These are phyloP conservation scores for Acestrorhynchus altus DNA, from an alignment of 2,797 vertebrate genomes.

Conservation along the genomic window DNA sequence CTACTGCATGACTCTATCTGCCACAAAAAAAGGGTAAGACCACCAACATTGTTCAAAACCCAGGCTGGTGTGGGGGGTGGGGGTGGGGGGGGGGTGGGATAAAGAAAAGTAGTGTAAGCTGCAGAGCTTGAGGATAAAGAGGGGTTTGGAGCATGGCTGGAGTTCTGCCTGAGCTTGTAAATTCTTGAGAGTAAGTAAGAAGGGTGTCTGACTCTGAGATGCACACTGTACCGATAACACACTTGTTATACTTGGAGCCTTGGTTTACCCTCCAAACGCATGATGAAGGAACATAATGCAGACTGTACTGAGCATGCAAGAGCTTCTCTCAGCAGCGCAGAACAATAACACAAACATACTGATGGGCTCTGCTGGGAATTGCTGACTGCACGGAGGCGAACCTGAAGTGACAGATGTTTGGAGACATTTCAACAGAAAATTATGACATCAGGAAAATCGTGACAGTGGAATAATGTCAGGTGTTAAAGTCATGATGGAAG, in stretches of 20 bases:
- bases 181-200: slow-evolving; percentile 23
- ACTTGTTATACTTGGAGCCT: slow-evolving; percentile 2
- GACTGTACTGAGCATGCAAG: neutral
- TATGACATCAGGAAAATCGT: slow-evolving; percentile 10
- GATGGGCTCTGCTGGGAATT: slow-evolving; percentile 12
- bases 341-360: slow-evolving; percentile 18
- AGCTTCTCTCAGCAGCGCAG: neutral
- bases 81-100: slow-evolving; percentile 9
- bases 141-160: slow-evolving; percentile 21
- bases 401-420: slow-evolving; percentile 19
- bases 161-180: slow-evolving; percentile 45
- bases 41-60: slow-evolving; percentile 32
- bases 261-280: neutral
- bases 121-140: slow-evolving; percentile 24
- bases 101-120: slow-evolving; percentile 33
- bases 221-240: neutral
- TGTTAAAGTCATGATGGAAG: neutral
- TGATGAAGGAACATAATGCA: neutral
- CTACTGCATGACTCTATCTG: slow-evolving; percentile 1
- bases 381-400: neutral
- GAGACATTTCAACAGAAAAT: neutral
- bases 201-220: slow-evolving; percentile 3
- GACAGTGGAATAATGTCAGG: slow-evolving; percentile 13
- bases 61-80: neutral
- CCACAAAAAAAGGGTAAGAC: slow-evolving; percentile 19